Evolutionary conservation across 2,888 invertebrate species (phyloP), one percentile per base, ranked within the genome.

Genomic region (Diarsia dahlii): DNA sequence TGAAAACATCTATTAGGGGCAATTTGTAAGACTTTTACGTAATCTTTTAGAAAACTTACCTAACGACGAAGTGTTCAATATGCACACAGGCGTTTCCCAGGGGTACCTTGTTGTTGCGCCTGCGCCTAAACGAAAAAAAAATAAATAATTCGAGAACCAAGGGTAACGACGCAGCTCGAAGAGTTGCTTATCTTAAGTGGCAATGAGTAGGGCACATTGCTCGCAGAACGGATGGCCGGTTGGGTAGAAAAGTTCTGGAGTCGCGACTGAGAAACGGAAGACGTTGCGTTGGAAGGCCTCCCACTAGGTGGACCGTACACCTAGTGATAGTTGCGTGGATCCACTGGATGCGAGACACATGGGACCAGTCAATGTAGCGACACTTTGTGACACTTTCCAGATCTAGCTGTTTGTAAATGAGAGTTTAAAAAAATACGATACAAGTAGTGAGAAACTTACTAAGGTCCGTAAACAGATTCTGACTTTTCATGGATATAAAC

Each of bases 401-500:
- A 3, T 58, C 15, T 15, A 8, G 8, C 28, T 58, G 23, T 28
- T 56, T 23, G 23, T 23, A 1, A 13, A 6, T 23, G 8, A 13
- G 12, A 54, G 56, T 56, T 58, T 28, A 58, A 1, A 69, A 28
- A 28, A 46, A n/a, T 13, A 23, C 1, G 0, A 3, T 0, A 18
- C 0, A 45, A 1, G 5, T 5, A 28, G 18, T 18, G 6, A 0
- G n/a, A 39, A 50, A 64, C 83, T 67, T 82, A 82, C 82, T 52
- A 9, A 82, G 46, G 48, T 82, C 56, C 45, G 67, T 73, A 34
- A 82, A 78, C 2, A 70, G 5, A 58, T 28, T 58, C 58, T 28
- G 58, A 28, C 54, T 54, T 72, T 77, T 77, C 66, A 73, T 77
- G 8, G 83, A 72, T 20, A 10, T 68, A 15, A 82, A 82, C 82